Percentiles rank a stretch among this genome's conserved stretches.
phyloP scores from a whole-genome alignment of 2,888 invertebrate genomes.

The Emmelina monodactyla region DNA sequence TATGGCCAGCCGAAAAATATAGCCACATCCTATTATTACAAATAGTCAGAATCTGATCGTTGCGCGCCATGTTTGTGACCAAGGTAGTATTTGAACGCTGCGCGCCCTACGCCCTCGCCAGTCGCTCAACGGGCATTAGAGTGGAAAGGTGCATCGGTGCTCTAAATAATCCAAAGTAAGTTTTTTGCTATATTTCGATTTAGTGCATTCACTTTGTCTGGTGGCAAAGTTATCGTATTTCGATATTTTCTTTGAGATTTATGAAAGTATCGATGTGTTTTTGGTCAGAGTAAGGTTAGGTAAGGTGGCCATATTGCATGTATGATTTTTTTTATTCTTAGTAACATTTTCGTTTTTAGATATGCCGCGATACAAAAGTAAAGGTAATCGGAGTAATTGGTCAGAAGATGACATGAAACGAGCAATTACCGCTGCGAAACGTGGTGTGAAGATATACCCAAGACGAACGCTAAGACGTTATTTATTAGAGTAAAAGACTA shows the following conservation, averaged over 20 bases:
- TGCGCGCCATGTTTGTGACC: background rate
- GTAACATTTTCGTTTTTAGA: background rate
- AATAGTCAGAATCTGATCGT: background rate
- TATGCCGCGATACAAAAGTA: background rate
- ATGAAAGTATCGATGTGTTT: background rate
- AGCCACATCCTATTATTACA: conserved; percentile 2
- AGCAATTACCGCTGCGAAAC: background rate
- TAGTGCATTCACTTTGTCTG: background rate
- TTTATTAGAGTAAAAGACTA: conserved; percentile 4
- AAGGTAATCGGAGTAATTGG: background rate
- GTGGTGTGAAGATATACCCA: background rate
- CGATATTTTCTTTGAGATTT: background rate
- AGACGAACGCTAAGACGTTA: background rate
- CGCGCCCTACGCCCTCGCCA: background rate
- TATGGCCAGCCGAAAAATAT: conserved; percentile 10
- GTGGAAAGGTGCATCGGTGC: background rate
- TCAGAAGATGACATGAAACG: background rate
- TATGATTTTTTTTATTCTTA: background rate
- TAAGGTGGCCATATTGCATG: background rate
- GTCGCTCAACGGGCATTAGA: background rate
- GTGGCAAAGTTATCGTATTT: background rate
- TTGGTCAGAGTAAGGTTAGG: background rate
- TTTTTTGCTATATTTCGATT: background rate
- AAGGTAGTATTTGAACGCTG: background rate
- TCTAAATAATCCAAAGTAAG: background rate